Evolutionary conservation across 2,888 invertebrate genomes (phyloP), one percentile per base, ranked within the genome.

Genomic region (Corbicula japonica): DNA sequence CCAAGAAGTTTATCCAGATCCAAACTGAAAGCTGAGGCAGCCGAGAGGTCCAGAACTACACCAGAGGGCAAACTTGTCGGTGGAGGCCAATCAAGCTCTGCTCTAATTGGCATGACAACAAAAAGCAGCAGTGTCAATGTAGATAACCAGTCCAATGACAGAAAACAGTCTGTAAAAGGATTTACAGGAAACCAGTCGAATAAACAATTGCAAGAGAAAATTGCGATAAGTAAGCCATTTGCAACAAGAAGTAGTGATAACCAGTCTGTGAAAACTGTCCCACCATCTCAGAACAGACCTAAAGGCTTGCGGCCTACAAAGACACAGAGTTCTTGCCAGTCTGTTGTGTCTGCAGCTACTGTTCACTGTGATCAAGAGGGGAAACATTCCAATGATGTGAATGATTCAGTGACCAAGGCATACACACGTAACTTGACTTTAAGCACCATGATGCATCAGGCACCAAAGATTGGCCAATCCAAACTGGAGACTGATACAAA

Each of bases 1-100:
- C 77, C 80, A 8, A 30, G 72, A 62, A 46, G 54, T 32, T 41
- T 76, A 48, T 81, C 80, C 5, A 48, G 71, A 23, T 76, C 76
- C n/a, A 70, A 66, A 41, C 46, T 56, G 6, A 69, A 44, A 26
- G 21, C 77, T 15, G 58, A 58, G 15, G 32, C 32, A 5, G 28
- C 21, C 28, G 61, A 44, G 46, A 30, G 18, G 23, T n/a, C n/a
- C 2, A 32, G 21, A 23, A 50, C 48, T 32, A 66, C 34, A 23
- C 44, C 58, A 30, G n/a, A 26, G 21, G 32, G 30, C 23, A 26
- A 54, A 62, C 12, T 32, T 21, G 12, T 35, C 52, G 35, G 18
- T 41, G 32, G 28, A 2, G 32, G 15, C 26, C 34, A 30, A 66
- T 26, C 38, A 66, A 30, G 23, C 21, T n/a, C 61, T n/a, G 38